phyloP scores from a whole-genome alignment of 1,140 invertebrate genomes.

The Halictus rubicundus region DNA sequence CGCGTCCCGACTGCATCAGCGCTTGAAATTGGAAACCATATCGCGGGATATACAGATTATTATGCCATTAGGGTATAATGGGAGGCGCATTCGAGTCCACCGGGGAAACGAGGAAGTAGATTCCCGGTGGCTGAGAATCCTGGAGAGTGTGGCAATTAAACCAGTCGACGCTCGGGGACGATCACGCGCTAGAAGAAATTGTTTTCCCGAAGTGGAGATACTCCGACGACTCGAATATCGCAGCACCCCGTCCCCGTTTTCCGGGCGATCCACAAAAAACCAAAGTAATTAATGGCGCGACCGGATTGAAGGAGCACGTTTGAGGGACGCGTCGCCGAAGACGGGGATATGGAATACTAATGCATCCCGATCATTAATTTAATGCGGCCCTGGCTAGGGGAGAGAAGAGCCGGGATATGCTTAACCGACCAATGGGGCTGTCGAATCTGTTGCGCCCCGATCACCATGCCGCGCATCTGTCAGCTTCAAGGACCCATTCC shows the following conservation, averaged over 20 bases:
- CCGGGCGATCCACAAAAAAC: conserved; percentile 3
- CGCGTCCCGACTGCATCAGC: conserved; percentile 64
- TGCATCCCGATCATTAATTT: conserved; percentile 36
- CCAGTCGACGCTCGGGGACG: conserved; percentile 43
- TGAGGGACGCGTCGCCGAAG: conserved; percentile 14
- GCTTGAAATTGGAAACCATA: conserved; percentile 72
- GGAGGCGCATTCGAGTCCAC: conserved; percentile 57
- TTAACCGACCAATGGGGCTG: not conserved
- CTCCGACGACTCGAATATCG: conserved; percentile 9
- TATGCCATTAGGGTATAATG: conserved; percentile 71
- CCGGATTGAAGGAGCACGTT: conserved; percentile 21
- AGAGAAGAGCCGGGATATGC: not conserved
- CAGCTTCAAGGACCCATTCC: no score
- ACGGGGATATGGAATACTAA: conserved; percentile 20
- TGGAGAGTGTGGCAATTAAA: conserved; percentile 59
- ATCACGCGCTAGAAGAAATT: conserved; percentile 54
- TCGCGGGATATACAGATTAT: conserved; percentile 72
- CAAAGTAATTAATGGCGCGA: conserved; percentile 54
- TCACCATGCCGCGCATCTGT: no score
- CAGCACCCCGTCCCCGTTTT: not conserved
- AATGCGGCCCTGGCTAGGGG: not conserved
- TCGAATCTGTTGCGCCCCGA: not conserved
- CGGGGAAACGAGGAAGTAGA: conserved; percentile 62
- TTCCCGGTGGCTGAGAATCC: conserved; percentile 52
- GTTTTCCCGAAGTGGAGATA: conserved; percentile 49